Evolutionary conservation across 2,888 invertebrate genomes (phyloP).

Genomic region (Drosophila hamatofila): DNA sequence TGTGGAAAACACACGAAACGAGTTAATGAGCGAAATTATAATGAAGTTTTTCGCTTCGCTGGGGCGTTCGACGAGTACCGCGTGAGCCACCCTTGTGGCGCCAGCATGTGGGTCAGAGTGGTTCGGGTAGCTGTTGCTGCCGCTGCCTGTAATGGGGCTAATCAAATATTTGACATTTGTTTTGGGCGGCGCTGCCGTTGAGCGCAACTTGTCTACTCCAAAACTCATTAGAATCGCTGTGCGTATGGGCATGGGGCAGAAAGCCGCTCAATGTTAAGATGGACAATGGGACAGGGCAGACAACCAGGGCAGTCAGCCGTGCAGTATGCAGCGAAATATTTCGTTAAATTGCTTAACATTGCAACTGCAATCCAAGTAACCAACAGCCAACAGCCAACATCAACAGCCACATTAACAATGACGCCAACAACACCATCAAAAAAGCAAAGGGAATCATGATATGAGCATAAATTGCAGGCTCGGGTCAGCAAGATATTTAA

Average conservation of each 20-base stretch:
- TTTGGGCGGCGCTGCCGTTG: slow-evolving; percentile 43
- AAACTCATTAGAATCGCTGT: slow-evolving; percentile 53
- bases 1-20: slow-evolving; percentile 63
- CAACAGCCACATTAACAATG: slow-evolving; percentile 53
- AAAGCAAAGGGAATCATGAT: background rate
- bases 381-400: slow-evolving; percentile 37
- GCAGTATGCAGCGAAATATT: slow-evolving; percentile 47
- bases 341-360: slow-evolving; percentile 56
- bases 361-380: slow-evolving; percentile 42
- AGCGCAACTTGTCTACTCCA: slow-evolving; percentile 54
- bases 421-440: slow-evolving; percentile 29
- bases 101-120: slow-evolving; percentile 65
- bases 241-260: slow-evolving; percentile 7
- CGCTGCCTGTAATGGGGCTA: slow-evolving; percentile 73
- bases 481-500: slow-evolving; percentile 2
- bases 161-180: slow-evolving; percentile 81
- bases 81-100: slow-evolving; percentile 58
- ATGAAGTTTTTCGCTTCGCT: slow-evolving; percentile 62
- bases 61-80: slow-evolving; percentile 17
- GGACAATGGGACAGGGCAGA: background rate
- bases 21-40: slow-evolving; percentile 77
- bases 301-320: slow-evolving; percentile 10
- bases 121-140: slow-evolving; percentile 3
- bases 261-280: slow-evolving; percentile 15
- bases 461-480: slow-evolving; percentile 7